phyloP scores from a whole-genome alignment of 2,888 invertebrate species.

The Microchrysa polita region DNA sequence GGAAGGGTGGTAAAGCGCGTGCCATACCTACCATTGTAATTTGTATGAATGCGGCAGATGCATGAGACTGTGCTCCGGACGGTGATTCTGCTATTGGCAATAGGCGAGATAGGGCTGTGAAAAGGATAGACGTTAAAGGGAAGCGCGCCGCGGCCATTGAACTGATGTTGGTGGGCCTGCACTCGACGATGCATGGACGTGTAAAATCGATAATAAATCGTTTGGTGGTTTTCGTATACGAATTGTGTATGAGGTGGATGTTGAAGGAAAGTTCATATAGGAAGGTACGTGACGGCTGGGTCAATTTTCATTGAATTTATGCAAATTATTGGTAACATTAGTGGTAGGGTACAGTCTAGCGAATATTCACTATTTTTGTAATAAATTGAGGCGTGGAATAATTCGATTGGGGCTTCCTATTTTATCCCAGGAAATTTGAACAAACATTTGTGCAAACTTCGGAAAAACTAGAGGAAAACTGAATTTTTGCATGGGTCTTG shows the following conservation, averaged over 20 bases:
- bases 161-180: neutral
- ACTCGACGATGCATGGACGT: slow-evolving; percentile 1
- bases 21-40: slow-evolving; percentile 14
- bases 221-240: neutral
- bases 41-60: slow-evolving; percentile 33
- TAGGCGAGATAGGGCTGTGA: neutral
- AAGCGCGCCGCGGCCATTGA: neutral
- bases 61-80: neutral
- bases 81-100: slow-evolving; percentile 5
- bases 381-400: too few species aligned
- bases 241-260: neutral
- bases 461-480: too few species aligned
- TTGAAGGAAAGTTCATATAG: neutral
- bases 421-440: too few species aligned
- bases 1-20: slow-evolving; percentile 38
- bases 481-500: too few species aligned
- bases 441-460: too few species aligned
- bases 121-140: neutral
- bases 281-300: neutral
- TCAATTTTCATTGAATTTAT: neutral
- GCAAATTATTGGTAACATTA: neutral
- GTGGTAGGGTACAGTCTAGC: too few species aligned
- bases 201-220: slow-evolving; percentile 24
- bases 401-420: too few species aligned
- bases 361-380: too few species aligned